phyloP scores from a whole-genome alignment of 1,140 invertebrate genomes.

The Nixonia krombeini region DNA sequence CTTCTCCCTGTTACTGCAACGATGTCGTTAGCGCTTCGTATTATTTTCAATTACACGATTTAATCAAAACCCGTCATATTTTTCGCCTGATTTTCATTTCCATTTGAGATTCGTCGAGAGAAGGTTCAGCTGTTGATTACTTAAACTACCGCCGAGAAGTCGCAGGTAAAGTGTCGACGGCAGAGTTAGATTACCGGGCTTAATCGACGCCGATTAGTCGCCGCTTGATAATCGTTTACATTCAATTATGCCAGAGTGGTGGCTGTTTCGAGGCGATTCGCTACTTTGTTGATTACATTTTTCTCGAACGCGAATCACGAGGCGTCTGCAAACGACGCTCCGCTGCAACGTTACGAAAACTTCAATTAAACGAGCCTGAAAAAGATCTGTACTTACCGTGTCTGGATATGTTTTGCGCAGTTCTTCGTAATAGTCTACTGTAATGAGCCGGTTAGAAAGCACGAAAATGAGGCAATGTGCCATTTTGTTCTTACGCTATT shows the following conservation, averaged over 20 bases:
- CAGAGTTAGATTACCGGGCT: slow-evolving; percentile 34
- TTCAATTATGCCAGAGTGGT: slow-evolving; percentile 23
- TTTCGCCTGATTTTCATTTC: background rate
- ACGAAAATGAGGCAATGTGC: too few relatives aligned
- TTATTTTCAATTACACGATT: too few relatives aligned
- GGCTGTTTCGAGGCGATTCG: background rate
- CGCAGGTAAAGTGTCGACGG: slow-evolving; percentile 24
- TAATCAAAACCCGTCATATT: too few relatives aligned
- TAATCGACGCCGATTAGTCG: slow-evolving; percentile 38
- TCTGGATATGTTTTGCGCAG: too few relatives aligned
- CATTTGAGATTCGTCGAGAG: background rate
- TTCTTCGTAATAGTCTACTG: too few relatives aligned
- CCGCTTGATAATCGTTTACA: slow-evolving; percentile 38
- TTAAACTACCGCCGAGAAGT: background rate
- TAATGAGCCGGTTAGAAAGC: too few relatives aligned
- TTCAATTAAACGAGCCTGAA: background rate
- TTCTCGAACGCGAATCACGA: background rate
- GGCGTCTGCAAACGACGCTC: background rate
- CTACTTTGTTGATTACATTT: background rate
- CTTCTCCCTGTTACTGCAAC: too few relatives aligned
- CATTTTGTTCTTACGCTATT: too few relatives aligned
- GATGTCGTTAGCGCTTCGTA: too few relatives aligned
- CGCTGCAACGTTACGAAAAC: background rate
- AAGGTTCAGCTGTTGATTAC: background rate
- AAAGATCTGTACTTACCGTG: too few relatives aligned